Conservation (phyloP, 2,888 invertebrate genomes). For the Clanis bilineata region DNA sequence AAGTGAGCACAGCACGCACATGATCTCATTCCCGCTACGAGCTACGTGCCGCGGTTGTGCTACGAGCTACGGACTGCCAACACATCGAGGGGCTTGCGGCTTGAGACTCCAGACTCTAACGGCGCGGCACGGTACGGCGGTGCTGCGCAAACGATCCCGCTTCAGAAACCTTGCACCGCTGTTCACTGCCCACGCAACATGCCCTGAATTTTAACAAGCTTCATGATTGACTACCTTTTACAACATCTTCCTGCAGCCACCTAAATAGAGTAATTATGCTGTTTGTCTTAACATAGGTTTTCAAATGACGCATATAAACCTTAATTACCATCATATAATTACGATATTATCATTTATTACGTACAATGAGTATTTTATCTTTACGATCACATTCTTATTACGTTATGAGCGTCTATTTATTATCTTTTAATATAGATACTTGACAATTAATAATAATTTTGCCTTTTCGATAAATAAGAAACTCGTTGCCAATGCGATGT, state of each 20-base stretch:
- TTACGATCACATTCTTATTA: too few relatives aligned
- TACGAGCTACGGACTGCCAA: not conserved
- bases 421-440: too few relatives aligned
- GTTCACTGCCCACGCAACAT: constrained; percentile 25
- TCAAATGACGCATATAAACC: too few relatives aligned
- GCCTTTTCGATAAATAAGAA: too few relatives aligned
- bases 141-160: not conserved
- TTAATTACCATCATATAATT: too few relatives aligned
- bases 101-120: too few relatives aligned
- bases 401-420: too few relatives aligned
- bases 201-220: constrained; percentile 41
- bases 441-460: too few relatives aligned
- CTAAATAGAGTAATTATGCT: not conserved
- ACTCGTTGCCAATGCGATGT: too few relatives aligned
- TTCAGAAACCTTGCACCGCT: constrained; percentile 18
- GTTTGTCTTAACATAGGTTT: not conserved
- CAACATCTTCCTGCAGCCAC: not conserved
- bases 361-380: too few relatives aligned
- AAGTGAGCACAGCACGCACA: constrained; percentile 9
- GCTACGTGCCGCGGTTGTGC: constrained; percentile 1
- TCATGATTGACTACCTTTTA: constrained; percentile 30
- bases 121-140: not conserved
- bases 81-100: not conserved
- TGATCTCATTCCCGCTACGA: constrained; percentile 9
- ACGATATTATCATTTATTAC: too few relatives aligned